Conservation (phyloP, 2,113 vertebrate genomes). For the Sturnus vulgaris region DNA sequence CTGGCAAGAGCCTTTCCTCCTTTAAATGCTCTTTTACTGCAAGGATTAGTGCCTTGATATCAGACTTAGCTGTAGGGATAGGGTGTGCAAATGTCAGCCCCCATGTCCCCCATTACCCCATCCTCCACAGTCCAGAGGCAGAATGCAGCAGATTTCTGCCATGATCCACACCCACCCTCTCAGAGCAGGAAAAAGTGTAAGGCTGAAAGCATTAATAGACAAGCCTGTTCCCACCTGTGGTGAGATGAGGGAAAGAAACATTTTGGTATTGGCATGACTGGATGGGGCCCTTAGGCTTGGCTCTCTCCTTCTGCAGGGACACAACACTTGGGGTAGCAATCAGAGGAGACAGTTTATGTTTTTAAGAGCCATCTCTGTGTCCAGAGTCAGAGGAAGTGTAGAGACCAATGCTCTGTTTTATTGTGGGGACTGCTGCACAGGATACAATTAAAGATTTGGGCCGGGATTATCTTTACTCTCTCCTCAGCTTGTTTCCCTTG, state of each 20-base stretch:
- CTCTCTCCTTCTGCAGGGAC: background rate
- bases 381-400: background rate
- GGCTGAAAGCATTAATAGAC: background rate
- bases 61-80: background rate
- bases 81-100: background rate
- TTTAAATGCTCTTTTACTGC: background rate
- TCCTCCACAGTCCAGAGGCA: background rate
- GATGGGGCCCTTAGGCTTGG: background rate
- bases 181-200: background rate
- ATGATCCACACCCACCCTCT: background rate
- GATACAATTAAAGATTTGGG: background rate
- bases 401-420: background rate
- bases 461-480: background rate
- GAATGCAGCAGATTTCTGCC: background rate
- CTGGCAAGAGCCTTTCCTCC: background rate
- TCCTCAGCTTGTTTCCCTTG: background rate
- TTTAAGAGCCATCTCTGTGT: background rate
- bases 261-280: background rate
- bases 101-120: background rate
- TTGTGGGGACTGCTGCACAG: background rate
- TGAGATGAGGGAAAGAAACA: background rate
- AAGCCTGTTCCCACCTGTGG: background rate
- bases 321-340: background rate
- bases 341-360: background rate
- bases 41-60: background rate